Evolutionary conservation across 2,888 invertebrate genomes (phyloP).

Genomic region (Dendrolimus pini): DNA sequence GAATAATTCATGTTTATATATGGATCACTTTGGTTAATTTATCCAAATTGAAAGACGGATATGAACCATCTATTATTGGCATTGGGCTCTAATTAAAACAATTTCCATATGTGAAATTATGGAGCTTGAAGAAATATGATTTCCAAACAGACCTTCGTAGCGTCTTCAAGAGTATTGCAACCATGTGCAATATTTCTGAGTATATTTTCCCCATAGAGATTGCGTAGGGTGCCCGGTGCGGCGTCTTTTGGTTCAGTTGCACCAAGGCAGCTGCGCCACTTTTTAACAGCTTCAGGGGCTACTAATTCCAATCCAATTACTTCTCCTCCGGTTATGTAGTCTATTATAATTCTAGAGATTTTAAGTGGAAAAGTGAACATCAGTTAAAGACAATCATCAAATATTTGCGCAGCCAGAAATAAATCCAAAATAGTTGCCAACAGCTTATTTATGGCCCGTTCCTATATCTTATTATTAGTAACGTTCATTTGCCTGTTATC

Average conservation of each 20-base stretch:
- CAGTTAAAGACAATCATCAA: background rate
- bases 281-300: slow-evolving; percentile 80
- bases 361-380: background rate
- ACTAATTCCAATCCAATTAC: slow-evolving; percentile 85
- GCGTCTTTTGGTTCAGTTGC: slow-evolving; percentile 78
- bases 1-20: too few species aligned
- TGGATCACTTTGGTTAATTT: too few species aligned
- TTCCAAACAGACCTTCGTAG: slow-evolving; percentile 44
- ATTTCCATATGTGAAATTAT: too few species aligned
- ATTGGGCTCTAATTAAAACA: too few species aligned
- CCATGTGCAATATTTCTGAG: slow-evolving; percentile 84
- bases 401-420: background rate
- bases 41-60: too few species aligned
- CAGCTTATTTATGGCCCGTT: background rate
- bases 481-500: background rate
- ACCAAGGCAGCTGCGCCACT: slow-evolving; percentile 80
- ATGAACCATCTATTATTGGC: too few species aligned
- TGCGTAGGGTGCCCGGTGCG: slow-evolving; percentile 78
- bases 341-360: slow-evolving; percentile 72
- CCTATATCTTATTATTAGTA: background rate
- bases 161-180: slow-evolving; percentile 77
- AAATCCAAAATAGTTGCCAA: background rate
- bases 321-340: slow-evolving; percentile 82
- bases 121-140: too few species aligned
- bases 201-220: slow-evolving; percentile 80